Evolutionary conservation across 2,113 vertebrate species (phyloP), one percentile per base, ranked within the genome.

Genomic region (Cairina moschata): DNA sequence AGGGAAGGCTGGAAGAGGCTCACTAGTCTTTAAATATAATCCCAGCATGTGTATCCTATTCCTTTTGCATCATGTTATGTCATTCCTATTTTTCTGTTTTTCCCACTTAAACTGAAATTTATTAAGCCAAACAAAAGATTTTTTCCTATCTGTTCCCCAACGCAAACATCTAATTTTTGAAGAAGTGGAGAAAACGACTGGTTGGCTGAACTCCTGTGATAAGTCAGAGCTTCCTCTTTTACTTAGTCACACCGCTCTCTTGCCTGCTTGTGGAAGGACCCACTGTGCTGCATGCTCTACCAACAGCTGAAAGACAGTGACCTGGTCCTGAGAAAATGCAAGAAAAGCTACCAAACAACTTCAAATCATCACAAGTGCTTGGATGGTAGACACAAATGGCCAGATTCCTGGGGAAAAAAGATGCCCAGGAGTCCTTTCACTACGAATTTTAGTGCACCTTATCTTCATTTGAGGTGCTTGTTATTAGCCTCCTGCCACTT

Each of bases 251-350:
- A 66, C 16, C 50, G 40, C 60, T 50, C 48, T 32, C 52, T 46
- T 72, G 17, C 28, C 56, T 44, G 4, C 29, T 42, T 54, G 52
- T 9, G 52, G 32, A 59, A 59, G 59, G 59, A n/a, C 20, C 58
- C 4, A 2, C 54, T 31, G 17, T 0, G 6, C 26, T 59, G 48
- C n/a, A 36, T 13, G 50, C 6, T 31, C 17, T 34, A 69, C 18
- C 36, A 59, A 20, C 63, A 80, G 1, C 0, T 9, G 18, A 80
- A 80, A 58, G 28, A 62, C 48, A 59, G 1, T 22, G 29, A 79
- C 31, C 17, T 42, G 72, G 26, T n/a, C 36, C 56, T 58, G 11
- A 89, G n/a, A 85, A 94, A 95, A 84, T 11, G 38, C 20, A 95
- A 71, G 77, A 46, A 91, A 83, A 88, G 60, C 50, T 40, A 62